Base-by-base conservation (phyloP, 2,797 vertebrate genomes). In the Mormyrops attenuatus region DNA sequence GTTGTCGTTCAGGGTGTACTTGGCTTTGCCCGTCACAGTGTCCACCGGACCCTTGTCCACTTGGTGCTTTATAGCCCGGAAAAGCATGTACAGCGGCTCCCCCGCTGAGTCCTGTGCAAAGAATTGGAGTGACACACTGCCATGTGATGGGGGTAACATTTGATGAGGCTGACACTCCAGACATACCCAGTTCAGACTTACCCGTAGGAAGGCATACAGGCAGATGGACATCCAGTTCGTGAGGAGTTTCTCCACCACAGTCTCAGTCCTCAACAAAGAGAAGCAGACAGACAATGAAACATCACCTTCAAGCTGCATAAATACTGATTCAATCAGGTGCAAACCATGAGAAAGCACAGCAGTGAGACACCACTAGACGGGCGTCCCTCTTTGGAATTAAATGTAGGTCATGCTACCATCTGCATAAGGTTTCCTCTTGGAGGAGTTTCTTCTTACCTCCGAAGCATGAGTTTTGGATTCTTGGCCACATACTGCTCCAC, bases 191-290 rank as follows among this genome's bases (percentile, higher is more conserved):
- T 0, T 17, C n/a, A 9, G 41, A 93, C 95, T 93, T 89, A 99
- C 98, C 97, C 98, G 96, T 90, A 99, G 97, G 44, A 99, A 99
- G 0, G 97, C 93, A 0, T 99, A 99, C 13, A 99, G 97, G 91
- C 98, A 99, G 95, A 99, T 99, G 91, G 98, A 99, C 97, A 99
- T 99, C 98, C 98, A 99, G 94, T 99, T 99, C 90, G 98, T 99
- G 93, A 99, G 95, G 92, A 99, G 95, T 93, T 99, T 99, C 94
- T 99, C 98, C 89, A 99, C 98, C 92, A 99, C 98, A 0, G 98
- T 99, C 95, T 99, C 98, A 0, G 98, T 99, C 94, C 98, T 99
- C 94, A 88, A 95, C 85, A 22, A 91, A 53, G 26, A 89, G 5
- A 77, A 41, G 69, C 69, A 41, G 69, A 38, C 69, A 17, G 69